Evolutionary conservation across 2,113 vertebrate species (phyloP), one percentile per base, ranked within the genome.

Genomic region (Cyprinodon brontotheroides): DNA sequence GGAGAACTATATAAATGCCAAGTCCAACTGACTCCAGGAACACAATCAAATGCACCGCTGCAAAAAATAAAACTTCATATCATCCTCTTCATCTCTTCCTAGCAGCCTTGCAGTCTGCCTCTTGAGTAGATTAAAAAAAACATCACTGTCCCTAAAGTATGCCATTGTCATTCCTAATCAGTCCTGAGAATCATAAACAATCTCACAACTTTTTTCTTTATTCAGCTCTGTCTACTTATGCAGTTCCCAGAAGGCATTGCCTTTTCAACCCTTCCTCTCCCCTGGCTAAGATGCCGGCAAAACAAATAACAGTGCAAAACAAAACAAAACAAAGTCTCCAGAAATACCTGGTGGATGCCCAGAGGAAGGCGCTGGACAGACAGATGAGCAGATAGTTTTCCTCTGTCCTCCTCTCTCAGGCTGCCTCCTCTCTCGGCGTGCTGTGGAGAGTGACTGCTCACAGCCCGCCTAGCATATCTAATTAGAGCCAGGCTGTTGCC

Each of bases 401-500:
- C 96, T 96, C 95, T 95, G 95, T 96, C 95, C 96, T 96, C 96
- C 95, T 96, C 95, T 97, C 96, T 96, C 95, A 94, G 95, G 96
- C 97, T 96, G 96, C 96, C 96, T 98, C 96, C 96, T 97, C 96
- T 97, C 96, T 97, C 96, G 95, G 95, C 94, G 95, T 96, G 96
- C 95, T 94, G 96, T 95, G 95, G 96, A 96, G 96, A 97, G 96
- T 95, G 95, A 98, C 97, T 98, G 97, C 96, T 96, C 96, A 94
- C 97, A 96, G 97, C 96, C 95, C 96, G 96, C 95, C 95, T 95
- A 96, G 97, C 97, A 99, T 99, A 98, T 98, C 97, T 99, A 99
- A 99, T 99, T 99, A 99, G 98, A 98, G 96, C 96, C 96, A 76
- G 96, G 97, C 89, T 98, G 97, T 96, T 96, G 95, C 95, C 95